These are phyloP conservation scores for Microcebus murinus DNA, from an alignment of 2,113 vertebrate genomes.

Conservation along the genomic window DNA sequence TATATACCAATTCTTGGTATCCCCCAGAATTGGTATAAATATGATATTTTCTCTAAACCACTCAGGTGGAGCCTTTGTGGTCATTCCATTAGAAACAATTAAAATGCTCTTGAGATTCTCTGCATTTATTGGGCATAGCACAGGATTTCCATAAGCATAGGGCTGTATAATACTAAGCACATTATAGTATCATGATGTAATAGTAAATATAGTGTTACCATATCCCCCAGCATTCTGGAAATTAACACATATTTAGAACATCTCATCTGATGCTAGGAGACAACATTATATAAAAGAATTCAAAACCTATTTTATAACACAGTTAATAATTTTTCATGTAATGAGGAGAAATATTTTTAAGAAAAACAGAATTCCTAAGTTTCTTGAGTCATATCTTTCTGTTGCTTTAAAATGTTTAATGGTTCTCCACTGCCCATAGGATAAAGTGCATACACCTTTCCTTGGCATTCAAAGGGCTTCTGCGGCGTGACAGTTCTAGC, in stretches of 20 bases:
- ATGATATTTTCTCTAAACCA: not conserved
- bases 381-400: not conserved
- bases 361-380: not conserved
- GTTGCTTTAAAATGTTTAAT: not conserved
- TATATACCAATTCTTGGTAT: no score
- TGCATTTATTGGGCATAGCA: not conserved
- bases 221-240: not conserved
- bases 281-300: not conserved
- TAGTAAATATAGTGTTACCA: not conserved
- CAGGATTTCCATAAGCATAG: not conserved
- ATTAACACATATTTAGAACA: not conserved
- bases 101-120: not conserved
- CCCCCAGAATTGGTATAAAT: not conserved
- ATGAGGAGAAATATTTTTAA: not conserved
- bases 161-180: not conserved
- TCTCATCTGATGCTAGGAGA: not conserved
- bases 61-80: not conserved
- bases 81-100: not conserved
- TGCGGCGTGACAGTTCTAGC: not conserved
- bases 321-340: conserved; percentile 13
- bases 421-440: not conserved
- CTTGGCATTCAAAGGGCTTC: not conserved
- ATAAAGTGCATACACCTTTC: not conserved
- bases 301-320: not conserved
- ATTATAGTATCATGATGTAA: not conserved